phyloP scores from a whole-genome alignment of 2,888 invertebrate species.

The Pardosa pseudoannulata region DNA sequence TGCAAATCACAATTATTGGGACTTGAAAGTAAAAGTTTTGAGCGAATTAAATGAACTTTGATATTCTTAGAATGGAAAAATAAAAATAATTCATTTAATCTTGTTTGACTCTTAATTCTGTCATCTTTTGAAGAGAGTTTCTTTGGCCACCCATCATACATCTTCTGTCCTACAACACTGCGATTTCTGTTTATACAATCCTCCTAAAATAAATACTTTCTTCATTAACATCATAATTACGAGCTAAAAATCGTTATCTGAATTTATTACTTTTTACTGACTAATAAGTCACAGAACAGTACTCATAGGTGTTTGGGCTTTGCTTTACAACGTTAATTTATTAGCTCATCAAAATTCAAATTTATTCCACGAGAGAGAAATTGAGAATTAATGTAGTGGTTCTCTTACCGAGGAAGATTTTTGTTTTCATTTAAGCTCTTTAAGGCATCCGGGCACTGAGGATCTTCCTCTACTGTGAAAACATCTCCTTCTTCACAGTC shows the following conservation, averaged over 20 bases:
- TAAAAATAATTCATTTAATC: no score
- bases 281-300: background rate
- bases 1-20: no score
- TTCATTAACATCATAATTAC: background rate
- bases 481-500: conserved; percentile 32
- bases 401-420: conserved; percentile 42
- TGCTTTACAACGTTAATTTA: background rate
- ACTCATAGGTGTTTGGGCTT: background rate
- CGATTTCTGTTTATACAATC: no score
- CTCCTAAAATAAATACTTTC: background rate
- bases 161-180: no score
- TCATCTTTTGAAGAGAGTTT: no score
- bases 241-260: background rate
- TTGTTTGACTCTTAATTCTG: no score
- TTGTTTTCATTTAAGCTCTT: conserved; percentile 69
- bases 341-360: background rate
- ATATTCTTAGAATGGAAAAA: no score
- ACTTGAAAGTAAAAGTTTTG: no score
- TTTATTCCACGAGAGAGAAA: background rate
- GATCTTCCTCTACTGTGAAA: conserved; percentile 43
- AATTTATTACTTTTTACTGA: background rate
- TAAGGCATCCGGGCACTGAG: conserved; percentile 48
- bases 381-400: background rate
- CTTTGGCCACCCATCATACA: no score
- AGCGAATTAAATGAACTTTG: no score